Conservation (phyloP, 2,113 vertebrate species). For the Triplophysa tibetana region DNA sequence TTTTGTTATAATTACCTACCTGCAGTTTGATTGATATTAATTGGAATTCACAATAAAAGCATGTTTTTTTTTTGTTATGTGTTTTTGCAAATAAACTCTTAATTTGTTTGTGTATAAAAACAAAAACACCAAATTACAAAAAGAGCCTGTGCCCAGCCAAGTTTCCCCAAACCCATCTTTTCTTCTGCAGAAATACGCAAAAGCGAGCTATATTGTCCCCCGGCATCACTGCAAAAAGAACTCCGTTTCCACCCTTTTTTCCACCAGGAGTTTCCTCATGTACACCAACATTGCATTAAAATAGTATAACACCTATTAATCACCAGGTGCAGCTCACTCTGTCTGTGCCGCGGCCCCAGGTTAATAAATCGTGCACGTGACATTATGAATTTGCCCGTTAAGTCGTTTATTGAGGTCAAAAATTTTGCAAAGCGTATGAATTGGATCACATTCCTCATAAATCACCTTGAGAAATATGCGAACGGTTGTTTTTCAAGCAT, state of each 20-base stretch:
- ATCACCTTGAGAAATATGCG: conserved; percentile 15
- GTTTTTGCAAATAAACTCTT: too few relatives aligned
- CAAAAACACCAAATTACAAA: not conserved
- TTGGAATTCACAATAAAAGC: too few relatives aligned
- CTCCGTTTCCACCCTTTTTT: conserved; percentile 7
- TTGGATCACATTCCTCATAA: conserved; percentile 24
- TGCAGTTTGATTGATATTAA: too few relatives aligned
- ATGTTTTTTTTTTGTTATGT: too few relatives aligned
- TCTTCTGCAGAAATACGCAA: not conserved
- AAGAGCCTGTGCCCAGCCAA: not conserved
- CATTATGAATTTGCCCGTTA: conserved; percentile 20
- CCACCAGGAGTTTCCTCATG: not conserved
- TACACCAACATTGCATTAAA: conserved; percentile 1
- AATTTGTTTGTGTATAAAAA: too few relatives aligned
- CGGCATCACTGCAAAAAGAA: not conserved
- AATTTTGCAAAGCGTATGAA: conserved; percentile 16
- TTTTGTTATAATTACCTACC: too few relatives aligned
- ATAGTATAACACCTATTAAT: conserved; percentile 1
- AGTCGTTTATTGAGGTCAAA: conserved; percentile 29
- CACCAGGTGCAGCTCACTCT: not conserved
- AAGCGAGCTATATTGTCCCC: not conserved
- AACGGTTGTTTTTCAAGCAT: not conserved
- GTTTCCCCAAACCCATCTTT: not conserved
- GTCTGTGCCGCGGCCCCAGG: not conserved
- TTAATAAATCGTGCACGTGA: conserved; percentile 20